A percentile compares a stretch with the other conserved stretches of the same genome.
Conservation (phyloP, 1,140 invertebrate genomes). For the Trinorchestia longiramus region DNA sequence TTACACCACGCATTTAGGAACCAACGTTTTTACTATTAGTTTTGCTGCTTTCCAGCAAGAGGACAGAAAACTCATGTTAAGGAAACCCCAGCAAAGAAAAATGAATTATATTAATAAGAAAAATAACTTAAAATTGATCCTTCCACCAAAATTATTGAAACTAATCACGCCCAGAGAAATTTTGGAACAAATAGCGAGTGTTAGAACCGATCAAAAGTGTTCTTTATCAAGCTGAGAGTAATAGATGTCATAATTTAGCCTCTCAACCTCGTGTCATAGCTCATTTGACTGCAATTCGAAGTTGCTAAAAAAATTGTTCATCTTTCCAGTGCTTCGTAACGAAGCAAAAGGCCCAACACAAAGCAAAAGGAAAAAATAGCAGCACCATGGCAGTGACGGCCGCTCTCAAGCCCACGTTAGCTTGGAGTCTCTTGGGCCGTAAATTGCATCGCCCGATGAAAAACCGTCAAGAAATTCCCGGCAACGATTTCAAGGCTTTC, state of each 20-base stretch:
- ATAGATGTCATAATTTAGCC: background rate
- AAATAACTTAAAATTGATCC: too few species aligned
- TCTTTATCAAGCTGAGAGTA: background rate
- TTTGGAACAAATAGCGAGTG: too few species aligned
- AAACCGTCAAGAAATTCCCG: constrained; percentile 6
- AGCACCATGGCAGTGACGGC: background rate
- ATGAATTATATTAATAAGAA: too few species aligned
- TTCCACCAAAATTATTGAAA: too few species aligned
- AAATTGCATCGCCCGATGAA: background rate
- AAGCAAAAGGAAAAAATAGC: background rate
- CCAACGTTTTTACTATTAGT: too few species aligned
- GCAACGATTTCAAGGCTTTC: background rate
- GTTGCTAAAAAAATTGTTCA: background rate
- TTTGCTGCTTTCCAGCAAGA: too few species aligned
- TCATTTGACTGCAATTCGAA: background rate
- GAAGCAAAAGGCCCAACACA: background rate
- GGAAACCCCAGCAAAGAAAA: too few species aligned
- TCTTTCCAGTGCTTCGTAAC: background rate
- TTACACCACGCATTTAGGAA: too few species aligned
- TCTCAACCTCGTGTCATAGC: background rate
- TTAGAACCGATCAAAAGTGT: background rate
- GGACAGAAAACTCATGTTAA: too few species aligned
- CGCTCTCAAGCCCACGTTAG: background rate
- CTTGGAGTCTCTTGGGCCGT: background rate
- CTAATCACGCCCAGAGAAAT: too few species aligned